phyloP scores from a whole-genome alignment of 2,797 vertebrate genomes.

The Falco novaeseelandiae region DNA sequence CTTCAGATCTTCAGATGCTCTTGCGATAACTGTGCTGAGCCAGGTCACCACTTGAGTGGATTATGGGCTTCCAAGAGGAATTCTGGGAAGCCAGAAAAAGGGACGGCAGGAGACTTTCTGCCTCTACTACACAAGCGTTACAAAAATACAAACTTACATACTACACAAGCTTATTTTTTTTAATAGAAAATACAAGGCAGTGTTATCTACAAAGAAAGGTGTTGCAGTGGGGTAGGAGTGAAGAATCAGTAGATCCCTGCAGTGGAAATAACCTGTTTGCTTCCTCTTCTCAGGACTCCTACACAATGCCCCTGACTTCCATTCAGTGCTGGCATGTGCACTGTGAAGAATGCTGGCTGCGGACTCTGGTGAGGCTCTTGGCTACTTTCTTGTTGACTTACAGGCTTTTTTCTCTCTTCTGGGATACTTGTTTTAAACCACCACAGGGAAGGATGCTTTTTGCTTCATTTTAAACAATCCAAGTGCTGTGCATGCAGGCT shows the following conservation, averaged over 20 bases:
- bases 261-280: constrained; percentile 32
- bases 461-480: neutral
- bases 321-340: constrained; percentile 99
- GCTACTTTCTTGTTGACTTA: constrained; percentile 23
- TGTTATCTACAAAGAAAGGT: neutral
- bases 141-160: neutral
- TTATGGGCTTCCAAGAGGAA: constrained; percentile 12
- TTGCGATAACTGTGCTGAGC: neutral
- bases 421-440: neutral
- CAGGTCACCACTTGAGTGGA: constrained; percentile 5
- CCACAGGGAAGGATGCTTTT: neutral
- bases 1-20: constrained; percentile 18
- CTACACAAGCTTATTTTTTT: neutral
- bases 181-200: neutral
- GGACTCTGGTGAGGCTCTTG: constrained; percentile 90
- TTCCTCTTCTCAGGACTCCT: constrained; percentile 86
- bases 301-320: constrained; percentile 96
- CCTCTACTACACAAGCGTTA: neutral
- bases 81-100: neutral
- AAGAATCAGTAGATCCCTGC: neutral
- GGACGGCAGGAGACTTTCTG: neutral
- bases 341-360: constrained; percentile 99
- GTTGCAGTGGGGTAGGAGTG: neutral
- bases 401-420: neutral
- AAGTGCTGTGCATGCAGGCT: neutral